Conservation (phyloP, 2,113 vertebrate species). For the Chrysemys picta region DNA sequence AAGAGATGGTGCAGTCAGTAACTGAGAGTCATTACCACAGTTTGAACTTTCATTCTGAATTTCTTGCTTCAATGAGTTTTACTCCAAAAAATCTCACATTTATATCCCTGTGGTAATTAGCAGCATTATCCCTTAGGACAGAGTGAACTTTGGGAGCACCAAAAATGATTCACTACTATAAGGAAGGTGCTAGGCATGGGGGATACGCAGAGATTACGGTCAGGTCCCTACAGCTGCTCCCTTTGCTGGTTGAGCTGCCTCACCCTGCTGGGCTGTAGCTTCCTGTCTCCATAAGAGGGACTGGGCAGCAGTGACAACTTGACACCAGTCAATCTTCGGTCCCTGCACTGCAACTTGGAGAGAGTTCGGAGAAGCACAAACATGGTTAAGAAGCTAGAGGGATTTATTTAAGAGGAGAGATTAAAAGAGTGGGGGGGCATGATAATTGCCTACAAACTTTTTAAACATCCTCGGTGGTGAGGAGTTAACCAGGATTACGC, state of each 20-base stretch:
- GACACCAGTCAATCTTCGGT: not conserved
- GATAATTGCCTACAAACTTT: not conserved
- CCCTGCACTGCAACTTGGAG: not conserved
- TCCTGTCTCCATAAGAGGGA: not conserved
- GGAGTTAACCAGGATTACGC: not conserved
- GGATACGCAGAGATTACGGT: not conserved
- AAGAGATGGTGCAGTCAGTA: not conserved
- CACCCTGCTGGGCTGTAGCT: not conserved
- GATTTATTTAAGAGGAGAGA: not conserved
- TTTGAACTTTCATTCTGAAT: not conserved
- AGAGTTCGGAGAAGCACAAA: not conserved
- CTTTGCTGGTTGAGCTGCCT: not conserved
- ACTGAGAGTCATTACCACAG: not conserved
- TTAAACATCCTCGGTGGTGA: not conserved
- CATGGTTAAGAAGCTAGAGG: not conserved
- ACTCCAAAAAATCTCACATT: not conserved
- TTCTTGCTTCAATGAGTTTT: not conserved
- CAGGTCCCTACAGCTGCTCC: not conserved
- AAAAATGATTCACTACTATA: not conserved
- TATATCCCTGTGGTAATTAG: not conserved
- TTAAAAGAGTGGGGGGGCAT: not conserved
- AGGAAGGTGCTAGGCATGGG: not conserved
- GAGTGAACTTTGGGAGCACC: not conserved
- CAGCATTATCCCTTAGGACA: not conserved
- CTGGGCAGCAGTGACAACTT: not conserved